Base-by-base conservation (phyloP, 2,113 vertebrate species). In the Pardalotus punctatus region DNA sequence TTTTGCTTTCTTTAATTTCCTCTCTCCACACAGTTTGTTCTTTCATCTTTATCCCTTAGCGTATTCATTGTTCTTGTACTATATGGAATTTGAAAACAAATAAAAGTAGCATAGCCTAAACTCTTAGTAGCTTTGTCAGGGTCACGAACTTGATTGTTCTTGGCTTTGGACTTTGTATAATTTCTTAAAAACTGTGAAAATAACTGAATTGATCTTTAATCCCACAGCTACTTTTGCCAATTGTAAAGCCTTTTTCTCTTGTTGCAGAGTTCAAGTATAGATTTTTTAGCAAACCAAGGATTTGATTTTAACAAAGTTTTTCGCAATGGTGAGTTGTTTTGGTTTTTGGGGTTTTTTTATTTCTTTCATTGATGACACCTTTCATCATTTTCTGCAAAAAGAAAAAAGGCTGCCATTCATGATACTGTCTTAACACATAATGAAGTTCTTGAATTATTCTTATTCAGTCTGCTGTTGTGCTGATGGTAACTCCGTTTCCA, bases 221-320 rank as follows among this genome's bases (percentile, higher is more conserved):
- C 51, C 50, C 12, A 7, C 24, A 65, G n/a, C 51, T 42, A 3
- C 54, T 66, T 58, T 36, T 54, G 10, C 84, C 27, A 79, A 82
- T 23, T 65, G 10, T 95, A 42, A 94, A 65, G n/a, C 6, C 86
- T 14, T 94, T 95, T 92, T 69, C 45, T 97, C 67, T 95, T 79
- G 17, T 98, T 98, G 87, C 97, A 99, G 99, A 99, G 99, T 97
- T 99, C 99, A 96, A 99, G 99, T 96, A 99, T 99, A 94, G 99
- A 99, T 97, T 99, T 99, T 97, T 97, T 99, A 97, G 99, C 99
- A 93, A 99, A 99, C 98, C 99, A 99, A 95, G 99, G 99, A 93
- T 99, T 99, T 98, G 99, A 99, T 98, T 99, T 99, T 98, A 99
- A 99, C 97, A 99, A 99, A 98, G 99, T 99, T 81, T 99, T 99